Percentiles rank a stretch among this genome's conserved stretches.
Evolutionary conservation across 2,113 vertebrate species (phyloP).

Genomic region (Pangasianodon hypophthalmus): DNA sequence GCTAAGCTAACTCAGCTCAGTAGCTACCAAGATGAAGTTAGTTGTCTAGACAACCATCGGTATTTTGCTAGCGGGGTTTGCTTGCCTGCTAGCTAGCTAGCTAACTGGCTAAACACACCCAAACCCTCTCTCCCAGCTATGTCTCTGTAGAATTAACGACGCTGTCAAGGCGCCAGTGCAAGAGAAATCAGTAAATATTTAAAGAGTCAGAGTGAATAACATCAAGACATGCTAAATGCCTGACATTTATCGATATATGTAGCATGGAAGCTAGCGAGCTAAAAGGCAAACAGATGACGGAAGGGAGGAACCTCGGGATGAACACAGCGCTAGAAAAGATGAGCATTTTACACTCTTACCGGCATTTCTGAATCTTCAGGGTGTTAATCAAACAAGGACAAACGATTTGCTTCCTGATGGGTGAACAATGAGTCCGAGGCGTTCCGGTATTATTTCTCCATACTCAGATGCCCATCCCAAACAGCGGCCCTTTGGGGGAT

Average conservation of each 20-base stretch:
- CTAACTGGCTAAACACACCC: not conserved
- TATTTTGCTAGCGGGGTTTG: not conserved
- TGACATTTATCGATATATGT: not conserved
- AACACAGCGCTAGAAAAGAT: slow-evolving; percentile 40
- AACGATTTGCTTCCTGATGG: not conserved
- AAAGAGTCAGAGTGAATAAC: not conserved
- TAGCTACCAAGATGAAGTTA: not conserved
- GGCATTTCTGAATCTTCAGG: slow-evolving; percentile 60
- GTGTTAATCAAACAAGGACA: not conserved
- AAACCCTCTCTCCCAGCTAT: not conserved
- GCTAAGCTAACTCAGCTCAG: not conserved
- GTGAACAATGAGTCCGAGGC: not conserved
- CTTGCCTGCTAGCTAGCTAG: not conserved
- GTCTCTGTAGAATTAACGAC: not conserved
- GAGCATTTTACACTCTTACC: slow-evolving; percentile 62
- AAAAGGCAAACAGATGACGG: slow-evolving; percentile 40
- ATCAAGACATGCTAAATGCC: not conserved
- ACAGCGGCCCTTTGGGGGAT: not conserved
- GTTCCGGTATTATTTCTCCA: slow-evolving; percentile 20
- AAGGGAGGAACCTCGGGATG: slow-evolving; percentile 65
- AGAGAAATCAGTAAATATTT: not conserved
- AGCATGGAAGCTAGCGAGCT: slow-evolving; percentile 18
- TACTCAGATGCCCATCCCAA: slow-evolving; percentile 42
- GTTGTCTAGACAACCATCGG: slow-evolving; percentile 31
- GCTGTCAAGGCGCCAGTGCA: not conserved